Conservation (phyloP, 2,888 invertebrate genomes). For the Mimachlamys varia region DNA sequence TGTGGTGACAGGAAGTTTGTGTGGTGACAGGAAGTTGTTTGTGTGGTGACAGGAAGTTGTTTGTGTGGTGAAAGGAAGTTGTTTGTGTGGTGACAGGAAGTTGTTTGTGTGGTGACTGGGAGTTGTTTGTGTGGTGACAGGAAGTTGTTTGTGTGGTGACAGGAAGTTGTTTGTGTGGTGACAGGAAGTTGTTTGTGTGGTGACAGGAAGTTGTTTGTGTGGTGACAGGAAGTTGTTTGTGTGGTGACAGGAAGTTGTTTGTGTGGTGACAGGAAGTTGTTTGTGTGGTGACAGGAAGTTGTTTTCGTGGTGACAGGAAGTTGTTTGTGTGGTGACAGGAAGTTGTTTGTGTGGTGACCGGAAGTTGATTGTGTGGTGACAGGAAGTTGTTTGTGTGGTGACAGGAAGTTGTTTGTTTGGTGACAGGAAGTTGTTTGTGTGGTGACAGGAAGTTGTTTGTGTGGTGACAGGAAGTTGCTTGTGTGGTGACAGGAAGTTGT, state of each 20-base stretch:
- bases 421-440: slow-evolving; percentile 6
- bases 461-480: not conserved
- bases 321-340: not conserved
- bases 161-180: not conserved
- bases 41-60: slow-evolving; percentile 7
- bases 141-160: not conserved
- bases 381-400: not conserved
- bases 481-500: not conserved
- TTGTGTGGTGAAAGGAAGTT: not conserved
- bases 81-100: not conserved
- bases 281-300: not conserved
- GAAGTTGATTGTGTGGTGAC: not conserved
- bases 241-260: not conserved
- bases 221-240: not conserved
- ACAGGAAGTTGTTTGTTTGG: not conserved
- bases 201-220: not conserved
- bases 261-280: not conserved
- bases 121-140: not conserved
- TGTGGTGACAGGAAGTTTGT: not conserved
- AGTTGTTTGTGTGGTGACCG: not conserved
- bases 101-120: not conserved
- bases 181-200: not conserved
- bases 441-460: not conserved
- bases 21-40: not conserved
- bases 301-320: not conserved